Evolutionary conservation across 2,888 invertebrate genomes (phyloP), one percentile per base, ranked within the genome.

Genomic region (Ornithoptera priamus): DNA sequence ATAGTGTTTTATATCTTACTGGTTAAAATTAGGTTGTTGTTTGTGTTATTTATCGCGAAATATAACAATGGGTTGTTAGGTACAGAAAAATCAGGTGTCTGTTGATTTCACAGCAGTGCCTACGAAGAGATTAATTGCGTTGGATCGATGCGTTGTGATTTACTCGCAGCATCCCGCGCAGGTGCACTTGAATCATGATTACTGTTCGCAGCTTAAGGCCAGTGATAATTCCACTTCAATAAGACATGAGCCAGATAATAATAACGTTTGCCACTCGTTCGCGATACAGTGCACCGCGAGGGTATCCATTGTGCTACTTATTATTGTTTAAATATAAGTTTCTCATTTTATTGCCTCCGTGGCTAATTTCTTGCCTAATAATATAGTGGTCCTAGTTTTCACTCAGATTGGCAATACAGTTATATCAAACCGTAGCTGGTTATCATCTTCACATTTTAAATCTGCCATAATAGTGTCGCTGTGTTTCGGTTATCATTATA

Each of bases 171-270:
- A 74, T 73, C 75, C 75, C 74, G 76, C 78, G 85, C 90, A 90
- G 89, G 86, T 91, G 91, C 89, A 81, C 82, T 85, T 90, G 89
- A 90, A 82, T 87, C 89, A 89, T 79, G 81, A 78, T 72, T 72
- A 73, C 74, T 70, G 70, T 71, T 70, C 72, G 75, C 75, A 75
- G 74, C 75, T 71, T 75, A 70, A 67, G 66, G 70, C 66, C 70
- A 57, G 67, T 71, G 64, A 67, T 71, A 65, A 68, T 68, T 68
- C 22, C 68, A 42, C 65, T 62, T 22, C 58, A 22, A 59, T 39
- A 67, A 70, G 59, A 64, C 61, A 65, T 39, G 63, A 71, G 39
- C 61, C 57, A 24, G 57, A 71, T 71, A 67, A 71, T 71, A 67
- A 70, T 67, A 70, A 70, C 30, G 30, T 4, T 30, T 70, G 60